These are phyloP conservation scores for Elysia crispata DNA, from an alignment of 2,888 invertebrate genomes.

Conservation along the genomic window DNA sequence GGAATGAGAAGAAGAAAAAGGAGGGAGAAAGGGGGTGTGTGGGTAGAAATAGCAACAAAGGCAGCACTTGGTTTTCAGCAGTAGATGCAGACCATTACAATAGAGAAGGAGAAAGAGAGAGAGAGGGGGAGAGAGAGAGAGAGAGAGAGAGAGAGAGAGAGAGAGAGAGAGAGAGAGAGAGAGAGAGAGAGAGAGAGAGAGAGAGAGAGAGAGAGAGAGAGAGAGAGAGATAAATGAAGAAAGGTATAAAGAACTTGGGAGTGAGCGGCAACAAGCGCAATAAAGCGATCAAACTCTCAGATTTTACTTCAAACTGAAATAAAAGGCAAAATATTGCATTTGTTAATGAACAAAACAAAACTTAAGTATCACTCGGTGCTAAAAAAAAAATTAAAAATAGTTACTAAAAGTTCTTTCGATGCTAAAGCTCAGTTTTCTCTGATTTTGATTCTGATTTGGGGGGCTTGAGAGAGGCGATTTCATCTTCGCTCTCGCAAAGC, in stretches of 20 bases:
- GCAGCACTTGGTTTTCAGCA: background rate
- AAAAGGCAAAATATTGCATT: background rate
- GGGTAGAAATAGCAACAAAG: background rate
- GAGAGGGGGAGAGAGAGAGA: conserved; percentile 27
- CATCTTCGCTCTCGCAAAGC: conserved; percentile 11
- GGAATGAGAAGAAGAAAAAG: background rate
- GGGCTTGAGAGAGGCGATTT: background rate
- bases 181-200: background rate
- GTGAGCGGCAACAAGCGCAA: background rate
- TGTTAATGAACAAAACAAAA: background rate
- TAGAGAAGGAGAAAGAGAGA: background rate
- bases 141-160: conserved; percentile 15
- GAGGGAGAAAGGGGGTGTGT: background rate
- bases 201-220: conserved; percentile 29
- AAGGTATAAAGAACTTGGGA: conserved; percentile 5
- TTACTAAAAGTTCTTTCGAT: background rate
- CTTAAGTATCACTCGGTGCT: background rate
- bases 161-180: background rate
- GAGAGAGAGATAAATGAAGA: conserved; percentile 33
- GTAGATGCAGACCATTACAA: no score
- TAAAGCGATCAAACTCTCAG: background rate
- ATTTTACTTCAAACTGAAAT: no score
- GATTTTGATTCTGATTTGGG: no score
- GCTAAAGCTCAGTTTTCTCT: background rate
- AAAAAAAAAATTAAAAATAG: background rate